Evolutionary conservation across 2,113 vertebrate species (phyloP).

Genomic region (Turnix velox): DNA sequence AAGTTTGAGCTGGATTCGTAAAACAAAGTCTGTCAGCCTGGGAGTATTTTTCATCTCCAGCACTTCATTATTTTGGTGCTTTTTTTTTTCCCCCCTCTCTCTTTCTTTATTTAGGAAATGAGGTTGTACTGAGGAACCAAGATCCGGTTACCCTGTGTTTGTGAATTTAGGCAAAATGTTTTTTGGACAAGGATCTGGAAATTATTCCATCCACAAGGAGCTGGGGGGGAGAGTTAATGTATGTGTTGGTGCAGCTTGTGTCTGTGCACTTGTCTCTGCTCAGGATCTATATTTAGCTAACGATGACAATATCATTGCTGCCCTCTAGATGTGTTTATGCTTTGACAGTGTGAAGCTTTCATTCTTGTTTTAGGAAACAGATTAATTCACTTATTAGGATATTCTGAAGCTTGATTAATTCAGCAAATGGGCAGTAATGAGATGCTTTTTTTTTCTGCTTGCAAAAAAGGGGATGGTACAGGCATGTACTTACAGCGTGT

Average conservation of each 20-base stretch:
- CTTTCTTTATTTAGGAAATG: background rate
- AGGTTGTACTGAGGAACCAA: background rate
- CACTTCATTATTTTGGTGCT: background rate
- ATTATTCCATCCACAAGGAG: background rate
- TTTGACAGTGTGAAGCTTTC: slow-evolving; percentile 8
- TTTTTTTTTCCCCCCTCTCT: background rate
- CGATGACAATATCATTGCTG: slow-evolving; percentile 43
- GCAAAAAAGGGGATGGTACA: background rate
- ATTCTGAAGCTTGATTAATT: slow-evolving; percentile 40
- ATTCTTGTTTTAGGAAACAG: slow-evolving; percentile 29
- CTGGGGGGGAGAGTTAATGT: fast-evolving
- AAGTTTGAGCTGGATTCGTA: background rate
- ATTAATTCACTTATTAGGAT: slow-evolving; percentile 31
- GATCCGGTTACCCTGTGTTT: background rate
- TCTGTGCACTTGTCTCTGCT: slow-evolving; percentile 34
- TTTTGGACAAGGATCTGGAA: background rate
- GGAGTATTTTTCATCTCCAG: background rate
- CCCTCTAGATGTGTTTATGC: slow-evolving; percentile 56
- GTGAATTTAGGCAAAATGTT: background rate
- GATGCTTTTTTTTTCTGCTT: background rate
- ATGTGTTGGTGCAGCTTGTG: background rate
- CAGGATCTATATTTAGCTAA: slow-evolving; percentile 37
- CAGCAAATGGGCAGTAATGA: slow-evolving; percentile 18
- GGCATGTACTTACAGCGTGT: background rate
- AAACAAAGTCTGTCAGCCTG: slow-evolving; percentile 8